A percentile compares a stretch with the other conserved stretches of the same genome.
These are phyloP conservation scores for Paramormyrops hopkinsi DNA, from an alignment of 2,797 vertebrate species.

Conservation along the genomic window DNA sequence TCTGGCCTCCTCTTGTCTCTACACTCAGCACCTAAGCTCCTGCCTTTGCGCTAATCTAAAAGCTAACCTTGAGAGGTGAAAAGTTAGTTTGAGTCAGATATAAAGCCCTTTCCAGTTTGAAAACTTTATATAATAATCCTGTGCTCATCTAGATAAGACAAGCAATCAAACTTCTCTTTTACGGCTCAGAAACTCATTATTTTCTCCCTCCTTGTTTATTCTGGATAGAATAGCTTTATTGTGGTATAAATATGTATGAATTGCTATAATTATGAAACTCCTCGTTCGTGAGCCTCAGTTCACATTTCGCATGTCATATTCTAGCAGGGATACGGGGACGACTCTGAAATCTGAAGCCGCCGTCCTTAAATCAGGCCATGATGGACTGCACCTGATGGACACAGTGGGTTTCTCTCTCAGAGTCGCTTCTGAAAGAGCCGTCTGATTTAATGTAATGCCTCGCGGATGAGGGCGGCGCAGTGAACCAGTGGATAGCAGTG, in stretches of 20 bases:
- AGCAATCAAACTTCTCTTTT: conserved; percentile 28
- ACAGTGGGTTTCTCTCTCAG: neutral
- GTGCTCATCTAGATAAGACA: conserved; percentile 24
- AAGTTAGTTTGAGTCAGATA: neutral
- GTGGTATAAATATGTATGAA: conserved; percentile 41
- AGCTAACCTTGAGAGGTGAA: neutral
- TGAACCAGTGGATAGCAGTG: neutral
- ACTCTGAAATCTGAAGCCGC: neutral
- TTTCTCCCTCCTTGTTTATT: conserved; percentile 30
- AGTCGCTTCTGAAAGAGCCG: neutral
- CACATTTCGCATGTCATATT: neutral
- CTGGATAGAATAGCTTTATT: conserved; percentile 30
- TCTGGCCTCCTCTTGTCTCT: neutral
- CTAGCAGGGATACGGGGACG: neutral
- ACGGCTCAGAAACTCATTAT: conserved; percentile 34
- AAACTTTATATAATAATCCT: conserved; percentile 24
- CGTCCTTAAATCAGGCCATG: neutral
- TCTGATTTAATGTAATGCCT: neutral
- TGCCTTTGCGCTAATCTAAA: neutral
- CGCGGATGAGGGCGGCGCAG: neutral
- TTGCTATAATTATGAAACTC: conserved; percentile 28
- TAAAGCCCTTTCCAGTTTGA: conserved; percentile 3
- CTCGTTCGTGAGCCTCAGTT: conserved; percentile 8
- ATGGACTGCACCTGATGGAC: neutral
- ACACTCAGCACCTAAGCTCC: neutral